These are phyloP conservation scores for Callipepla californica DNA, from an alignment of 2,113 vertebrate species.

Conservation along the genomic window DNA sequence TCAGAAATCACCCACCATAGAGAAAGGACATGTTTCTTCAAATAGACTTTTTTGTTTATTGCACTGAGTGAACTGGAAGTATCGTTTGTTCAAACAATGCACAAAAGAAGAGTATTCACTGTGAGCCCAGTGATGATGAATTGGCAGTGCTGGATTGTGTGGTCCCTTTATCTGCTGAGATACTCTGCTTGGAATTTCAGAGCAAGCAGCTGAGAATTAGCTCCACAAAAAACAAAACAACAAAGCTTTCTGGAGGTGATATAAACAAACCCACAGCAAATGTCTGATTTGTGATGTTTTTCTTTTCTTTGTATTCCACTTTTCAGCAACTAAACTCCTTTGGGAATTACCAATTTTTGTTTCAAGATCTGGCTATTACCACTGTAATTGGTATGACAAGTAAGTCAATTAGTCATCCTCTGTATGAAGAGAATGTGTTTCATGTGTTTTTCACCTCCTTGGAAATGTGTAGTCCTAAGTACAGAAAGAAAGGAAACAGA, in stretches of 20 bases:
- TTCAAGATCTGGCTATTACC: constrained; percentile 84
- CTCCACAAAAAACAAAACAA: neutral
- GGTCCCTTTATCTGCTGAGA: neutral
- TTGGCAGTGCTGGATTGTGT: neutral
- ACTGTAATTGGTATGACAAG: constrained; percentile 85
- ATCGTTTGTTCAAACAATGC: accelerated
- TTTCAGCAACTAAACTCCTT: constrained; percentile 83
- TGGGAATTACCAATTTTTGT: constrained; percentile 86
- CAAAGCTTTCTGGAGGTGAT: accelerated
- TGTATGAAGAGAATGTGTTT: neutral
- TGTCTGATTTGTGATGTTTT: neutral
- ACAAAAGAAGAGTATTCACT: neutral
- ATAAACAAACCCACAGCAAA: neutral
- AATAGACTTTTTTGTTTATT: neutral
- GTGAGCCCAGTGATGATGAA: neutral
- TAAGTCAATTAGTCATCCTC: constrained; percentile 68
- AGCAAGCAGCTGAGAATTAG: neutral
- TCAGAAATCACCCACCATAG: neutral
- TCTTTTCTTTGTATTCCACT: constrained; percentile 41
- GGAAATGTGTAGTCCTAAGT: neutral
- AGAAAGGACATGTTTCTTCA: neutral
- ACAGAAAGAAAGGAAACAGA: neutral
- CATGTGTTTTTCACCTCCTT: neutral
- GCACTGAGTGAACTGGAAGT: neutral
- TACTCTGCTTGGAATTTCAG: neutral